These are phyloP conservation scores for Paratilapia polleni DNA, from an alignment of 2,113 vertebrate genomes.

Conservation along the genomic window DNA sequence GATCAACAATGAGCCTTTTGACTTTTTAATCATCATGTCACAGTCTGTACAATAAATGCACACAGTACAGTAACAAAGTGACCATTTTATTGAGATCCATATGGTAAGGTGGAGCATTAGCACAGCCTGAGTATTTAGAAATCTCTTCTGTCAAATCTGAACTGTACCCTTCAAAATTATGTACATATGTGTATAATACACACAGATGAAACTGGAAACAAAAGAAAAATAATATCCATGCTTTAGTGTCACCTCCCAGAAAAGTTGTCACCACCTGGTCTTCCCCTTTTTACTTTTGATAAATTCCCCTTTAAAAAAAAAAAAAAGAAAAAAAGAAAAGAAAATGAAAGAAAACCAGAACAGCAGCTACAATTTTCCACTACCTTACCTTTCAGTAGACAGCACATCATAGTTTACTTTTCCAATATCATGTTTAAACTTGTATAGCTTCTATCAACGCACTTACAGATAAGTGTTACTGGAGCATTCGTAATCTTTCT, in stretches of 20 bases:
- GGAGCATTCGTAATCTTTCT: not conserved
- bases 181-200: slow-evolving; percentile 48
- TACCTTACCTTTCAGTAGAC: not conserved
- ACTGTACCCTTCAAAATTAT: slow-evolving; percentile 68
- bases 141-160: slow-evolving; percentile 81
- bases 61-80: slow-evolving; percentile 84
- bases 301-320: slow-evolving; percentile 5
- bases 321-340: slow-evolving; percentile 23
- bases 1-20: not conserved
- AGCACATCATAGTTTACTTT: not conserved
- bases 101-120: slow-evolving; percentile 85
- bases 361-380: slow-evolving; percentile 31
- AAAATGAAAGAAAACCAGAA: not conserved
- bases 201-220: slow-evolving; percentile 21
- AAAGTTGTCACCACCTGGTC: not conserved
- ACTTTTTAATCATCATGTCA: too few species aligned
- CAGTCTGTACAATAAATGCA: not conserved
- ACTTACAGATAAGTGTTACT: slow-evolving; percentile 30
- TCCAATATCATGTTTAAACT: slow-evolving; percentile 20
- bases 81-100: slow-evolving; percentile 91
- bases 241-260: slow-evolving; percentile 15
- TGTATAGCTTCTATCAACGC: slow-evolving; percentile 19
- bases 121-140: slow-evolving; percentile 87
- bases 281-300: not conserved
- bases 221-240: slow-evolving; percentile 32